Evolutionary conservation across 1,140 invertebrate species (phyloP).

Genomic region (Apocrypta bakeri): DNA sequence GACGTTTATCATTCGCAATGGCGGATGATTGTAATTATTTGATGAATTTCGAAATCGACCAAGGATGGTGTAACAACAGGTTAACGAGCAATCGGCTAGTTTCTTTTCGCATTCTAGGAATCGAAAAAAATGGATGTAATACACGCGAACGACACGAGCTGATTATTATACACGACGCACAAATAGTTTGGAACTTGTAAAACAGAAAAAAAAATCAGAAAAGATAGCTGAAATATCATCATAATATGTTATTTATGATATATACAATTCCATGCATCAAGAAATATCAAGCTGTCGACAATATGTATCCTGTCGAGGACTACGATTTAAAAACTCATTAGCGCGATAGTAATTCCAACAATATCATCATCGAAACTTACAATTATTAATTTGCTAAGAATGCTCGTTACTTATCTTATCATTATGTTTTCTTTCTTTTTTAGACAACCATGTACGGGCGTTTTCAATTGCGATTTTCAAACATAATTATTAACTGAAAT

Average conservation of each 20-base stretch:
- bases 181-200: no score
- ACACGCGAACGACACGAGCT: not conserved
- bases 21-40: slow-evolving; percentile 5
- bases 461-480: not conserved
- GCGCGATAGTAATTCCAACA: not conserved
- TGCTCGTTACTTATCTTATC: no score
- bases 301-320: not conserved
- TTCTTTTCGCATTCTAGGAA: slow-evolving; percentile 14
- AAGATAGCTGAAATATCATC: no score
- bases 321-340: not conserved
- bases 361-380: not conserved
- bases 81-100: not conserved
- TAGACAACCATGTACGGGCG: not conserved
- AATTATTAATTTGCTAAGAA: no score
- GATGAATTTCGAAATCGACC: slow-evolving; percentile 1
- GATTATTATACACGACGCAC: not conserved
- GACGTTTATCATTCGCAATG: not conserved
- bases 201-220: slow-evolving; percentile 4
- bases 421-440: not conserved
- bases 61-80: not conserved
- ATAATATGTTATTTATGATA: no score
- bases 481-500: not conserved
- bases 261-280: no score
- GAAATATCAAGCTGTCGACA: no score
- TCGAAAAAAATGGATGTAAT: slow-evolving; percentile 5